Evolutionary conservation across 2,888 invertebrate genomes (phyloP).

Genomic region (Hydrotaea diabolus): DNA sequence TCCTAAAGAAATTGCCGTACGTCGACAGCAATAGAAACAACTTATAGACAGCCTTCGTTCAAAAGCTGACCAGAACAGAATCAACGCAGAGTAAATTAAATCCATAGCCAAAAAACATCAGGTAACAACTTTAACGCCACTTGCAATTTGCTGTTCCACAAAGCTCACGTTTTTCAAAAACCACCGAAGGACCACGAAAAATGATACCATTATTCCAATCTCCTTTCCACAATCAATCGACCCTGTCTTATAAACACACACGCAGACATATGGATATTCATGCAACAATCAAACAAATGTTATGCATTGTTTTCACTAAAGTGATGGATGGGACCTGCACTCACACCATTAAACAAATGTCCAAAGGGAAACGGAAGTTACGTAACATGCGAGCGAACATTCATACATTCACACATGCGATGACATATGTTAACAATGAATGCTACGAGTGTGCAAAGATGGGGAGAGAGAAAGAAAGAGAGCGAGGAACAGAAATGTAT

Average conservation of each 20-base stretch:
- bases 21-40: too few relatives aligned
- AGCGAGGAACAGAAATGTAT: constrained; percentile 14
- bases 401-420: background rate
- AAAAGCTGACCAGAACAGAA: too few relatives aligned
- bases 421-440: constrained; percentile 21
- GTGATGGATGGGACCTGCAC: background rate
- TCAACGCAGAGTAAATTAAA: too few relatives aligned
- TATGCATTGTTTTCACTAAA: constrained; percentile 56
- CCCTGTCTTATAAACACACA: background rate
- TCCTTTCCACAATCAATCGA: background rate
- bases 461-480: background rate
- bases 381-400: background rate
- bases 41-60: too few relatives aligned
- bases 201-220: too few relatives aligned
- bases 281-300: constrained; percentile 52
- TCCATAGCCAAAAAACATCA: too few relatives aligned
- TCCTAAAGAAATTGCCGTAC: too few relatives aligned
- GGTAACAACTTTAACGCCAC: too few relatives aligned
- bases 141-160: too few relatives aligned
- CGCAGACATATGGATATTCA: constrained; percentile 14
- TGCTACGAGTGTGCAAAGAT: background rate
- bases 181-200: too few relatives aligned
- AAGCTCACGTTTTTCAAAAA: too few relatives aligned
- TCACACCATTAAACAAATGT: background rate
- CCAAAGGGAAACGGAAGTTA: constrained; percentile 31